Evolutionary conservation across 2,888 invertebrate genomes (phyloP).

Genomic region (Phyllotreta cruciferae): DNA sequence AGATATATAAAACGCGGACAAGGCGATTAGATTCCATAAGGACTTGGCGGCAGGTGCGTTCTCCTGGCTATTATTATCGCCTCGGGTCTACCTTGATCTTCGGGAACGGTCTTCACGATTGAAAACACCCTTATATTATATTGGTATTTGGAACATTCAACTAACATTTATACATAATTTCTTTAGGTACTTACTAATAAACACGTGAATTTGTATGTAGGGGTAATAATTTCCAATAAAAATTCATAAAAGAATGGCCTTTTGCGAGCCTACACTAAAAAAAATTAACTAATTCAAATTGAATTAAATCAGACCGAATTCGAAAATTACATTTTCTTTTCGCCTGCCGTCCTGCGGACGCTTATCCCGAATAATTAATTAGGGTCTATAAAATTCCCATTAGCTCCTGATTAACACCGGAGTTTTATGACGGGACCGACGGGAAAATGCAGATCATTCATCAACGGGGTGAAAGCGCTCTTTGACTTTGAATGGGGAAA

Average conservation of each 20-base stretch:
- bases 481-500: background rate
- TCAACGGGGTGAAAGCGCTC: slow-evolving; percentile 10
- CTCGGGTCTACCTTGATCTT: slow-evolving; percentile 20
- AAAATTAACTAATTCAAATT: slow-evolving; percentile 4
- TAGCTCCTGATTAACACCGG: slow-evolving; percentile 25
- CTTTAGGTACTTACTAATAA: too few relatives aligned
- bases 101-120: slow-evolving; percentile 16
- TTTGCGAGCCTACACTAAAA: too few relatives aligned
- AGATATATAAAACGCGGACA: slow-evolving; percentile 29
- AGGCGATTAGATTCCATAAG: slow-evolving; percentile 38
- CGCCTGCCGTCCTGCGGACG: slow-evolving; percentile 14
- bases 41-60: slow-evolving; percentile 33
- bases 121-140: slow-evolving; percentile 19
- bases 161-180: too few relatives aligned
- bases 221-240: too few relatives aligned
- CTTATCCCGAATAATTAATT: slow-evolving; percentile 30
- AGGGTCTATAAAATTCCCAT: slow-evolving; percentile 30
- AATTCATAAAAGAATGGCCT: too few relatives aligned
- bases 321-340: slow-evolving; percentile 21
- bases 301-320: slow-evolving; percentile 20
- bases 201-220: too few relatives aligned
- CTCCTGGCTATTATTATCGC: slow-evolving; percentile 21
- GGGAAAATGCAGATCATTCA: slow-evolving; percentile 23
- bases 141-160: background rate
- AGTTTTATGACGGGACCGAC: slow-evolving; percentile 17